Base-by-base conservation (phyloP, 2,113 vertebrate species). In the Spea multiplicata region DNA sequence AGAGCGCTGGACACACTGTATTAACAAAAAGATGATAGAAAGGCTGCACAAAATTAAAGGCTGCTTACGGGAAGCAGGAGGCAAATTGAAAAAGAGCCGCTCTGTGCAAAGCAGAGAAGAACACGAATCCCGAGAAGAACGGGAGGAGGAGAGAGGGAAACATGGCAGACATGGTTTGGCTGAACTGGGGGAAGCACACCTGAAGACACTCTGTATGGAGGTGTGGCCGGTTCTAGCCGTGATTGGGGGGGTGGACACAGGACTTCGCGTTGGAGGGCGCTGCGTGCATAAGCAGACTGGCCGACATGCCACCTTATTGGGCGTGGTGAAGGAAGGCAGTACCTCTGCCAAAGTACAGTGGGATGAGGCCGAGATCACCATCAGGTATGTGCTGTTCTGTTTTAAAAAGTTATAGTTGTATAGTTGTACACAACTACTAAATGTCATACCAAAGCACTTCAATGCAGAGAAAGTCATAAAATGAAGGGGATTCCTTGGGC, bases 281-380 rank as follows among this genome's bases (percentile, higher is more conserved):
- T 98, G 96, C 61, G 88, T 98, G 30, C 96, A 98, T 92, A 96
- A 91, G 83, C 95, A 97, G 83, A 98, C 96, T 0, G 96, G 96
- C 13, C 93, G 96, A n/a, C 94, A 97, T 4, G 96, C 96, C 16
- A 98, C 96, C 0, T 90, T 98, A 77, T 93, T 98, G 80, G 96
- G 96, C 8, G 96, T 98, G 76, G 95, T 95, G 81, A 98, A 98
- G 86, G 96, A 98, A 71, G 96, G 96, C 75, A 98, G 96, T 55
- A 92, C 95, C 0, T 98, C 96, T 17, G 96, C 96, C 71, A 98
- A 98, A 84, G 96, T 98, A 69, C 96, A 98, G 4, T 98, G 96
- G 96, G 96, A 98, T 30, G 96, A 98, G 84, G 94, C 96, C 0
- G 96, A 98, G 88, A 95, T 98, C 84, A 98, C 95, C 9, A 94